A percentile compares a stretch with the other conserved stretches of the same genome.
Evolutionary conservation across 1,140 invertebrate species (phyloP).

Genomic region (Drosophila nigrodunni): DNA sequence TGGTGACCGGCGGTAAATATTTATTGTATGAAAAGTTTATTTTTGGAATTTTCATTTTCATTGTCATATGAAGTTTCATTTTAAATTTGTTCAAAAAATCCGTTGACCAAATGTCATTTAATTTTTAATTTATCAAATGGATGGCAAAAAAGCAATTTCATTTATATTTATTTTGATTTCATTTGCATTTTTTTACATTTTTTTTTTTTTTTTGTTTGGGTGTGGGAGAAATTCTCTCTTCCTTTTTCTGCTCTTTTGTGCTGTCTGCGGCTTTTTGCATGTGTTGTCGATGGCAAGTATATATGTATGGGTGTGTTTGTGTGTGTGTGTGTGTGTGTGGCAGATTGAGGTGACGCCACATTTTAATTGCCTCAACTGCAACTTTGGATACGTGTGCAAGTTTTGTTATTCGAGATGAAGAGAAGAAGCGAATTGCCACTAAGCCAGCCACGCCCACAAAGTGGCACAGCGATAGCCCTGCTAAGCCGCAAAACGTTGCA

Average conservation of each 20-base stretch:
- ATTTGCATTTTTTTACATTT: constrained; percentile 8
- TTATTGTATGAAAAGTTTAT: not conserved
- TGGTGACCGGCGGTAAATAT: not conserved
- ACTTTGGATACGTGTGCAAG: constrained; percentile 68
- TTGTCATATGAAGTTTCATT: constrained; percentile 16
- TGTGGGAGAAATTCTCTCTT: not conserved
- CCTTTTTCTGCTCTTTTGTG: not conserved
- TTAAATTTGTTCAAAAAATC: constrained; percentile 22
- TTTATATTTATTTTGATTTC: constrained; percentile 11
- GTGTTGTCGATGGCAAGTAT: constrained; percentile 21
- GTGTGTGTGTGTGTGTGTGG: constrained; percentile 11
- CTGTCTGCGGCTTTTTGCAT: constrained; percentile 45
- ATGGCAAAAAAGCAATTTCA: constrained; percentile 36
- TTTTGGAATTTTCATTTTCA: constrained; percentile 2
- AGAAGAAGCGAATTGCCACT: constrained; percentile 23
- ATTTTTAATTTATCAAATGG: constrained; percentile 64
- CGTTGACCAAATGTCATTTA: constrained; percentile 44
- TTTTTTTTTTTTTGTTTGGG: constrained; percentile 5
- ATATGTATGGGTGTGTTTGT: not conserved
- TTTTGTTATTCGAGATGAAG: constrained; percentile 39
- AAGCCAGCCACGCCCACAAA: constrained; percentile 39
- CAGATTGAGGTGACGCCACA: constrained; percentile 52
- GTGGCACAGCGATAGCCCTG: constrained; percentile 65
- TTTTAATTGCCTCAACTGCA: constrained; percentile 71
- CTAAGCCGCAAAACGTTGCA: constrained; percentile 77